A percentile compares a stretch with the other conserved stretches of the same genome.
Conservation (phyloP, 2,113 vertebrate species). For the Pelecanoides urinatrix region DNA sequence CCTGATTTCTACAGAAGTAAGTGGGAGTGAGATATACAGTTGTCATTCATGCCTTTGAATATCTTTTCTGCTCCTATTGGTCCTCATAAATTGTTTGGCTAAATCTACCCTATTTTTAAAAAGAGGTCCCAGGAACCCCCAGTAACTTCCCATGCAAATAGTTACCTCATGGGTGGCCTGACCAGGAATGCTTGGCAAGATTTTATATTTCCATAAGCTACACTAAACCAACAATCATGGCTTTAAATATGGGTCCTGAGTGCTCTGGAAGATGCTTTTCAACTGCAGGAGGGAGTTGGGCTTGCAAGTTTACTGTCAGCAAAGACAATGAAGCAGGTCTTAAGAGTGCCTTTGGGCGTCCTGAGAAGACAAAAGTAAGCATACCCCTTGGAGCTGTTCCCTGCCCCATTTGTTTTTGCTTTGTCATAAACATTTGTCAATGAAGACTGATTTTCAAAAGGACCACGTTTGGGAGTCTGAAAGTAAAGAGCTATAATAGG, state of each 20-base stretch:
- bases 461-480: background rate
- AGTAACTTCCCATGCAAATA: background rate
- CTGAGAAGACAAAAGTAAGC: background rate
- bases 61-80: background rate
- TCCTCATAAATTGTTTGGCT: background rate
- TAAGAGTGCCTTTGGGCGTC: constrained; percentile 6
- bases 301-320: background rate
- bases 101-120: background rate
- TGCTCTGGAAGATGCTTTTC: background rate
- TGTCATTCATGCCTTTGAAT: constrained; percentile 6
- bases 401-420: constrained; percentile 2
- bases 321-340: background rate
- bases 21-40: background rate
- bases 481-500: constrained; percentile 2
- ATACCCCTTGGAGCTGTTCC: background rate
- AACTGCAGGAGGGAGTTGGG: background rate
- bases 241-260: background rate
- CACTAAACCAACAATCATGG: background rate
- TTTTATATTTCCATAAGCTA: background rate
- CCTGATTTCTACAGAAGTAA: background rate
- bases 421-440: constrained; percentile 38
- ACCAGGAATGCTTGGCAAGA: background rate
- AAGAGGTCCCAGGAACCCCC: background rate
- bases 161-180: background rate
- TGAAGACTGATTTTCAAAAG: constrained; percentile 44